Evolutionary conservation across 2,888 invertebrate species (phyloP), one percentile per base, ranked within the genome.

Genomic region (Cataglyphis rosenhaueri): DNA sequence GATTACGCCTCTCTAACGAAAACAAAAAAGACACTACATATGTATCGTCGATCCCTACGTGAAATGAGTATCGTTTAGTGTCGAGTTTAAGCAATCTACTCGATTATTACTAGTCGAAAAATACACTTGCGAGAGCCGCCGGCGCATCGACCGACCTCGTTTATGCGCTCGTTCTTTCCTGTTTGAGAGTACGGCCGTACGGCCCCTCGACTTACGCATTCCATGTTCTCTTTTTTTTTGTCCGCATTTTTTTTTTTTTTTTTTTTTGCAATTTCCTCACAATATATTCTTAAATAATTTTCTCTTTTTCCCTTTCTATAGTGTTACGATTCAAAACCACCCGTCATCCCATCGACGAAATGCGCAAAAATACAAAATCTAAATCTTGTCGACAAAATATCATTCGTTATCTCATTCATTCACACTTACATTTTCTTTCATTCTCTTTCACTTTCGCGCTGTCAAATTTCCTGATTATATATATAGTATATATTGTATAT

Each of bases 321-420:
- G 76, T 65, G 84, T 78, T 44, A 62, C 85, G 81, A 71, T 81
- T 71, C 85, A 85, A 65, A 74, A 86, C 91, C 91, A 89, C 91
- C 91, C 89, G 89, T 85, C 93, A 88, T 90, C 90, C 91, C 91
- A 59, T 90, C 92, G 91, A 85, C 90, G 89, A 90, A 91, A 92
- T 91, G 89, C 91, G 92, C 91, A 92, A 91, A 92, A 93, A 93
- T 94, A 94, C 93, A 94, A 94, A 94, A 94, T 94, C 93, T 93
- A 93, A 92, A 92, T 93, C 91, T 92, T 92, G 91, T 92, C 93
- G 92, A 92, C 92, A 93, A 93, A 94, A 93, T 93, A 94, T 93
- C 91, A 91, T 92, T 83, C 85, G 29, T 57, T 57, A 21, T 21
- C 64, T 25, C 52, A n/a, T n/a, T 18, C 57, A 35, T 12, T 10